phyloP scores from a whole-genome alignment of 2,113 vertebrate genomes.

The Tapirus terrestris region DNA sequence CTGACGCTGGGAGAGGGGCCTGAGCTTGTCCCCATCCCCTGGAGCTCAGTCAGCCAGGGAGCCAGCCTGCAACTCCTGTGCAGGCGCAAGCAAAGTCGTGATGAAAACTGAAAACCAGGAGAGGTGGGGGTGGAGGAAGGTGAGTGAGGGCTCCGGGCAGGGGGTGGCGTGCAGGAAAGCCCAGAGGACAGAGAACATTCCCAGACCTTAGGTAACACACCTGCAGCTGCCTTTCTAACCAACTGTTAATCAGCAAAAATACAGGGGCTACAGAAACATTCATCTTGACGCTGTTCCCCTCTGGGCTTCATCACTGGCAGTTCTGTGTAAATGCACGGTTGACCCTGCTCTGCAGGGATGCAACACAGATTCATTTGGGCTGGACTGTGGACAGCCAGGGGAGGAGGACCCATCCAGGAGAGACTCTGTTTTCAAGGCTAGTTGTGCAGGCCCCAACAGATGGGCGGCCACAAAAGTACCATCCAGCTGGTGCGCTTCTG shows the following conservation, averaged over 20 bases:
- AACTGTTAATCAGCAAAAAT: conserved; percentile 88
- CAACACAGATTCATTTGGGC: accelerated
- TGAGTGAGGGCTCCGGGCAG: accelerated
- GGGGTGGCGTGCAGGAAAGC: neutral
- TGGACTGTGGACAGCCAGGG: no score
- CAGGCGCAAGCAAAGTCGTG: accelerated
- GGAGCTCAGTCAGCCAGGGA: accelerated
- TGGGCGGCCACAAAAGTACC: accelerated
- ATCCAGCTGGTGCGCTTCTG: accelerated
- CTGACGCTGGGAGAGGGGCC: accelerated
- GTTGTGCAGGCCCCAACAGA: accelerated
- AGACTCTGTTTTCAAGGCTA: no score
- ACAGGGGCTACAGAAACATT: conserved; percentile 88
- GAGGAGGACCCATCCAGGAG: neutral
- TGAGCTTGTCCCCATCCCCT: accelerated
- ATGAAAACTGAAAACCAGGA: accelerated
- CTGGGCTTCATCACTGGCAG: conserved; percentile 86
- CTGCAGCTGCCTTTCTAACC: conserved; percentile 89
- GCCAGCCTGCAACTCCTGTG: neutral
- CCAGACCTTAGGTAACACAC: conserved; percentile 87
- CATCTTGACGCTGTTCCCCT: conserved; percentile 88
- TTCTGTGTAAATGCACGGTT: conserved; percentile 89
- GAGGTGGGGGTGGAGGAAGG: neutral
- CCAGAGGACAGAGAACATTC: neutral
- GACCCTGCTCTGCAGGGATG: conserved; percentile 73